Evolutionary conservation across 2,888 invertebrate genomes (phyloP), one percentile per base, ranked within the genome.

Genomic region (Cactoblastis cactorum): DNA sequence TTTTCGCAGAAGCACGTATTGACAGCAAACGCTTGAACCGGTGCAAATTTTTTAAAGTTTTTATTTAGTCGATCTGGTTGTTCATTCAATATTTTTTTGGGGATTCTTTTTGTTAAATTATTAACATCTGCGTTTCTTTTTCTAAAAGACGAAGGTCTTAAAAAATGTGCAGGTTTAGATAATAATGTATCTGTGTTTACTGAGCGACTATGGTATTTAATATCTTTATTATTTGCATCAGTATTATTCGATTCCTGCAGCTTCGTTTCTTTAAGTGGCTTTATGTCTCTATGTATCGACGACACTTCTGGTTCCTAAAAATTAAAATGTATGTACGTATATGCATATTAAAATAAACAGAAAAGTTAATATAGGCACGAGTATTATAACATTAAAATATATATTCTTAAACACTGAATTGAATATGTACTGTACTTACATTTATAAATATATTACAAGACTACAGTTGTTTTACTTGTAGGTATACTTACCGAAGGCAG

Each of bases 1-100:
- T 65, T 54, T 18, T 65, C 66, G 57, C 77, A 84, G 38, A 88
- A 59, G 61, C 88, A 88, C 51, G 85, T 51, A 55, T 86, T 85
- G 1, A 86, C 79, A 39, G 85, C 74, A 61, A 72, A 84, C 2
- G 74, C 61, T 45, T 77, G 75, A 11, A 28, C 15, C 3, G 28
- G 28, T 19, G 57, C 61, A 18, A 49, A 34, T 43, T 62, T 69
- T 59, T 67, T 73, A 32, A 39, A 53, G 32, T 58, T 54, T 55
- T 65, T 76, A 3, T 50, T 53, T 18, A 57, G 50, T 50, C 61
- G 69, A 15, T 69, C 65, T 4, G 54, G 34, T 39, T 51, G 50
- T 6, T 50, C 41, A 50, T 24, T 51, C 8, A 47, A 17, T 37
- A 32, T 8, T 18, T 47, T 54, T 49, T 53, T 58, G 22, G 51